Base-by-base conservation (phyloP, 1,140 invertebrate species). In the Caenorhabditis briggsae region DNA sequence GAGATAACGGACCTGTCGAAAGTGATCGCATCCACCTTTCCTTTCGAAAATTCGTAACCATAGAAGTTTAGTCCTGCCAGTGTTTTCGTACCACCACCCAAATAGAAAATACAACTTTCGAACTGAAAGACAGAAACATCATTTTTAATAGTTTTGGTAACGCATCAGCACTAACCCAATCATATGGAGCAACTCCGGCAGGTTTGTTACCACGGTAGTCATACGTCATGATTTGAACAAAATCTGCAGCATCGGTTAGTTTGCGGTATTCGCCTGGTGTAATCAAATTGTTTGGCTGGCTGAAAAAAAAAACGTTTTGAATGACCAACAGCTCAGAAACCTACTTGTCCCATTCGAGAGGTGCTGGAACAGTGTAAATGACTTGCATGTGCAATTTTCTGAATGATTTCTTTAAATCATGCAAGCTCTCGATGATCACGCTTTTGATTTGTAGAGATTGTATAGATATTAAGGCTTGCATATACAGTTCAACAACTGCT, bases 401-500 rank as follows among this genome's bases (percentile, higher is more conserved):
- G 59, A 90, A 86, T 11, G 82, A 41, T 48, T 89, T 84, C 18
- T 74, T 61, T 86, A 88, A 88, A 65, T 56, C 83, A 23, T 87
- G 82, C n/a, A 90, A 14, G 55, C 87, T 82, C 48, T 90, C 88
- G 20, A 88, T 82, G 25, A 88, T 48, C 11, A 78, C 50, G 9
- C 50, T 46, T 11, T 78, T 78, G 2, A 78, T 18, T 78, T 78
- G 33, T 9, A 78, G 70, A 23, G 70, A 78, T 23, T 78, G 70
- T 6, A 78, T 46, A 9, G 70, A 50, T 11, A 78, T 48, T 82
- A 92, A 84, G 12, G 92, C 83, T 70, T 91, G 90, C 70, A 92
- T 55, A 90, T 89, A 91, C 7, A 91, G 53, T 50, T 91, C 91
- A 12, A 91, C 59, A 16, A 91, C 91, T 16, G 88, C 90, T 8